These are phyloP conservation scores for Clarias laeviceps DNA, from an alignment of 2,797 vertebrate genomes.

Conservation along the genomic window DNA sequence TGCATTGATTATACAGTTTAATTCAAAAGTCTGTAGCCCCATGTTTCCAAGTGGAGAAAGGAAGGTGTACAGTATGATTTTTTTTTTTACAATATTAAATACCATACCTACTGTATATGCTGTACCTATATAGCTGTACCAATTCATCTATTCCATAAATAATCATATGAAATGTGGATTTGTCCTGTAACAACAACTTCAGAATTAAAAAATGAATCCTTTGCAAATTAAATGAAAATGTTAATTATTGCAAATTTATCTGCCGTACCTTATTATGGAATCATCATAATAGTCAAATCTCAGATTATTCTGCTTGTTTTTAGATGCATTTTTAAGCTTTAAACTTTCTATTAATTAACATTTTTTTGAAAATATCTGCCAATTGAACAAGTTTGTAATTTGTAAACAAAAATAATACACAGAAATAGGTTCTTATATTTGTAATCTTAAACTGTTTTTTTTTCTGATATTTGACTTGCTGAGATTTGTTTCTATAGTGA, in stretches of 20 bases:
- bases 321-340: neutral
- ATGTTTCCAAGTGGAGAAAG: neutral
- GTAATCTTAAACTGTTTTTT: neutral
- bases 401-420: neutral
- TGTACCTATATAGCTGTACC: no score
- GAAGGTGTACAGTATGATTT: neutral
- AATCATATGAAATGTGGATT: neutral
- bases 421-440: neutral
- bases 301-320: neutral
- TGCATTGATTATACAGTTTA: neutral
- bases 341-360: neutral
- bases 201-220: neutral
- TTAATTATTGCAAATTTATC: neutral
- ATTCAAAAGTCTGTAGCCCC: neutral
- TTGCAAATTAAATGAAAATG: neutral
- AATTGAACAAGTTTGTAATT: neutral
- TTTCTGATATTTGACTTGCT: neutral
- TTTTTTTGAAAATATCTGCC: neutral
- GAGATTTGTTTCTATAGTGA: neutral
- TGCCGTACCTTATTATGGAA: neutral
- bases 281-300: neutral
- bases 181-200: neutral
- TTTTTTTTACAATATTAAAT: no score
- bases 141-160: neutral
- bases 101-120: no score